Base-by-base conservation (phyloP, 2,797 vertebrate species). In the Melanogrammus aeglefinus region DNA sequence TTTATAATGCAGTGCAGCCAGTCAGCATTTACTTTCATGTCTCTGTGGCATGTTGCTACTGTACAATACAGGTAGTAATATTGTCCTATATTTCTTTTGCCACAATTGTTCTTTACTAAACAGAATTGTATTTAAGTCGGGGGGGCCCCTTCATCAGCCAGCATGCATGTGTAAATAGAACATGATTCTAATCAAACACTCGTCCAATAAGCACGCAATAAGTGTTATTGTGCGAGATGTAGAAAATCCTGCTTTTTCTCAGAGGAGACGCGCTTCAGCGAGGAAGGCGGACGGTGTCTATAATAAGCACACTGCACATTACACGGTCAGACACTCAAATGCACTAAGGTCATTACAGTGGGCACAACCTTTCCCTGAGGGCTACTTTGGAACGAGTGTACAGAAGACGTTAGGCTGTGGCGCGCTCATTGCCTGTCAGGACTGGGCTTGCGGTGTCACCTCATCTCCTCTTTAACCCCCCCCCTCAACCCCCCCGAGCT, bases 1-100 rank as follows among this genome's bases (percentile, higher is more conserved):
- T 33, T 70, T 35, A 78, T 18, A 76, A 29, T 66, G 27, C 29
- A 84, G 39, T 80, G 71, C 27, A 73, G 41, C 77, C n/a, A 73
- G 44, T 75, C 75, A 76, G 31, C 66, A 70, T 82, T 88, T 83
- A 29, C 75, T 31, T 69, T 66, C 16, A 21, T 33, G 73, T 80
- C 75, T 73, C 51, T 18, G 24, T 27, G 63, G 24, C 63, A 69
- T 63, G 57, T 27, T 10, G 63, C 63, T 69, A 69, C 24, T 27
- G 10, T 69, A 27, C 24, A 69, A 27, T 69, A 27, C 24, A 69
- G n/a, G n/a, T 27, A 69, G 6, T 12, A 69, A 69, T 24, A 69
- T 63, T 27, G 1, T 12, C n/a, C n/a, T 69, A 27, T 12, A 69
- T 69, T 69, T 27, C 63, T 12, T 27, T 63, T 24, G 57, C 57